Evolutionary conservation across 2,888 invertebrate genomes (phyloP), one percentile per base, ranked within the genome.

Genomic region (Bombylius major): DNA sequence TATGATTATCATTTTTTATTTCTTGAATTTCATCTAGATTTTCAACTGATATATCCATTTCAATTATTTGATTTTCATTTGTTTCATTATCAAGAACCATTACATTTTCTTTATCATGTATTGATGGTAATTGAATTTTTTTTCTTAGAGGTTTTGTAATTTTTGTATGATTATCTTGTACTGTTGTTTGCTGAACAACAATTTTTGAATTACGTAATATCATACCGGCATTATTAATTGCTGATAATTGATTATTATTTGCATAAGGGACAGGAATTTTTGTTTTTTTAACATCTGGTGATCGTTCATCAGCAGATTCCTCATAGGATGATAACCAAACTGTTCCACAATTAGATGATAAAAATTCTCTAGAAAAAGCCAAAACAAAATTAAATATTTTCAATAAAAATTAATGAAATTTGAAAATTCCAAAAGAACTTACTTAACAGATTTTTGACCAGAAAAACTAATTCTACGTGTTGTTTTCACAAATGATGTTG

Each of bases 311-410:
- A 0, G 62, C 60, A 47, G 60, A 58, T 56, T 62, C 63, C 47
- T 64, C 64, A 39, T 64, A 64, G 0, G 63, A 63, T 9, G 62
- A 62, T 7, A 60, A 58, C 64, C 64, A 64, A 45, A 64, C 63
- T 9, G 64, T 59, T 42, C 58, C 58, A 45, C 59, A 59, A 8
- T 62, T 60, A 1, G 59, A 63, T 9, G 61, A 53, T 23, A 60
- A 54, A 42, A 64, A 64, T 55, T 63, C 64, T 39, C 64, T 64
- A 23, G 51, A 50, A 45, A 34, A 47, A n/a, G n/a, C n/a, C 36
- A 39, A 34, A 31, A 34, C 33, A 45, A 23, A 46, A 36, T 39
- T 13, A 34, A 47, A 5, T 50, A 36, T n/a, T 12, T 23, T 23
- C 42, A 34, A 12, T 32, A 23, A 9, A 45, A 39, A 34, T 5